Conservation (phyloP, 2,888 invertebrate species). For the Miltochrista miniata region DNA sequence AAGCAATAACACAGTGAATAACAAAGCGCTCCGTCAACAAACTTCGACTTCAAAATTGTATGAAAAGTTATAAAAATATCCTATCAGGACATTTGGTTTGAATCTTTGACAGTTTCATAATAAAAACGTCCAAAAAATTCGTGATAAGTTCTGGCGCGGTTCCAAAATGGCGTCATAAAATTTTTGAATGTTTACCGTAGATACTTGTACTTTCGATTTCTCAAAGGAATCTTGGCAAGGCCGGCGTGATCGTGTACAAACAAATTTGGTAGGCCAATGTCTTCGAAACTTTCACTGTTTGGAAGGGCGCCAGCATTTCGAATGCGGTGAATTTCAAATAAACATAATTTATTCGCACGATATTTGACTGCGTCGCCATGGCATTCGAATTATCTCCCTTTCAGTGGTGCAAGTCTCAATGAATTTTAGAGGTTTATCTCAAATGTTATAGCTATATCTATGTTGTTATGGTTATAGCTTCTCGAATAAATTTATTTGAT, state of each 20-base stretch:
- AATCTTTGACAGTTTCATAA: slow-evolving; percentile 27
- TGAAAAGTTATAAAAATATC: slow-evolving; percentile 18
- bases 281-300: slow-evolving; percentile 76
- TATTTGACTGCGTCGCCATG: slow-evolving; percentile 48
- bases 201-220: slow-evolving; percentile 61
- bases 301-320: slow-evolving; percentile 69
- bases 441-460: slow-evolving; percentile 26
- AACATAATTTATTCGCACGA: slow-evolving; percentile 68
- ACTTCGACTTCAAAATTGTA: slow-evolving; percentile 8
- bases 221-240: slow-evolving; percentile 57
- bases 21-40: neutral
- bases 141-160: slow-evolving; percentile 21
- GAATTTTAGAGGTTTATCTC: slow-evolving; percentile 40
- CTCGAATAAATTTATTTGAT: slow-evolving; percentile 8
- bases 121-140: slow-evolving; percentile 24
- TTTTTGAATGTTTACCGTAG: slow-evolving; percentile 62
- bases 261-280: slow-evolving; percentile 75
- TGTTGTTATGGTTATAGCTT: slow-evolving; percentile 24
- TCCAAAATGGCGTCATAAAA: slow-evolving; percentile 42
- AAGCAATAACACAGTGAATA: slow-evolving; percentile 2
- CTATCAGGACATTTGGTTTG: slow-evolving; percentile 15
- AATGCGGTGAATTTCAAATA: slow-evolving; percentile 68
- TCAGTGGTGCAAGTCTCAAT: slow-evolving; percentile 35
- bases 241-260: slow-evolving; percentile 61
- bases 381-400: slow-evolving; percentile 42